A percentile compares a stretch with the other conserved stretches of the same genome.
Conservation (phyloP, 2,797 vertebrate species). For the Hyperoplus immaculatus region DNA sequence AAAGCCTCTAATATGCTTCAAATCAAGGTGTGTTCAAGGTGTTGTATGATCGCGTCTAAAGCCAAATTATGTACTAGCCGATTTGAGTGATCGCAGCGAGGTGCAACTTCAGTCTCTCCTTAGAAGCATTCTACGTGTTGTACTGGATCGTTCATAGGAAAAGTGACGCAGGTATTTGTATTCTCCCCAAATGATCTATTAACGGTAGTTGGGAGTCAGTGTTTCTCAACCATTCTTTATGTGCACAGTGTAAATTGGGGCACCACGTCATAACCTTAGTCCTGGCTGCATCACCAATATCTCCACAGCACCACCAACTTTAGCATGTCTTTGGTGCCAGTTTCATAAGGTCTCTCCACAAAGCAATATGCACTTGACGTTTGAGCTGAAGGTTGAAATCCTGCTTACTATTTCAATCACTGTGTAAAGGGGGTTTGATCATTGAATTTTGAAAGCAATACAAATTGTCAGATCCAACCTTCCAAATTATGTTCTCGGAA, state of each 20-base stretch:
- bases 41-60: not conserved
- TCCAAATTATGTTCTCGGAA: not conserved
- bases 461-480: not conserved
- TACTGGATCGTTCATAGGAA: not conserved
- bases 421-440: not conserved
- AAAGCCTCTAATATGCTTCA: slow-evolving; percentile 24
- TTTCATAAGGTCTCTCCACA: not conserved
- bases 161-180: not conserved
- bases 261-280: not conserved
- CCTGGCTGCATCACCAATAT: not conserved
- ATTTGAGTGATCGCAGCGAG: not conserved
- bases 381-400: not conserved
- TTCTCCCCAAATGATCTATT: too few relatives aligned
- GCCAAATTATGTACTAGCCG: not conserved
- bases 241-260: too few relatives aligned
- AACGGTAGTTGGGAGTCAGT: too few relatives aligned
- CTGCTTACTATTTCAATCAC: not conserved
- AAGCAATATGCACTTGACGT: not conserved
- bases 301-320: not conserved
- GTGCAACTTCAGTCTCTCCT: not conserved
- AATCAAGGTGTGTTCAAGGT: not conserved
- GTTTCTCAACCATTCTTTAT: too few relatives aligned
- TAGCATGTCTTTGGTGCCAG: not conserved
- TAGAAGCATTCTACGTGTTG: not conserved
- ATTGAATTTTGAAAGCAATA: not conserved